Evolutionary conservation across 2,888 invertebrate genomes (phyloP).

Genomic region (Drosophila parthenogenetica): DNA sequence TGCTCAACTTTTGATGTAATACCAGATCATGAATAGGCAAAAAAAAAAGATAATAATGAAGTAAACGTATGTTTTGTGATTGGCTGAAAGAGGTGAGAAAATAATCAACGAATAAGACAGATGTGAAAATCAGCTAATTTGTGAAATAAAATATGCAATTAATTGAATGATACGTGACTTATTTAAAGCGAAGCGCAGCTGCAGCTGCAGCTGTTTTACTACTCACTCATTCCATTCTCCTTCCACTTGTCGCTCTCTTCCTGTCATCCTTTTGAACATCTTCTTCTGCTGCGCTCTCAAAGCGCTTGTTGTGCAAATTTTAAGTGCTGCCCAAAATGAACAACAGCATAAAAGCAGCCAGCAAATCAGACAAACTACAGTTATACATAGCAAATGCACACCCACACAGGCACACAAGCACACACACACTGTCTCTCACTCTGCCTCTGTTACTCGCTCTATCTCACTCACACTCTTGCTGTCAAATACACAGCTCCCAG

Average conservation of each 20-base stretch:
- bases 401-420: not conserved
- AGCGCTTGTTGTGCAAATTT: constrained; percentile 27
- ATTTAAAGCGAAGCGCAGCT: not conserved
- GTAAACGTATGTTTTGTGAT: not conserved
- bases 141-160: constrained; percentile 41
- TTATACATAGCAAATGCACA: not conserved
- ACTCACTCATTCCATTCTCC: not conserved
- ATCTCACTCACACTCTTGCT: not conserved
- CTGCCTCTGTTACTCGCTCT: too few relatives aligned
- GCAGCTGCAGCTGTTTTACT: not conserved
- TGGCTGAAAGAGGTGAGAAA: constrained; percentile 24
- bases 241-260: too few relatives aligned
- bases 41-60: constrained; percentile 7
- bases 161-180: constrained; percentile 48
- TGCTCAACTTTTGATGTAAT: constrained; percentile 20
- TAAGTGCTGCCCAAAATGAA: constrained; percentile 34
- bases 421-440: not conserved
- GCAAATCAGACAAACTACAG: constrained; percentile 10
- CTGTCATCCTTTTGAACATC: not conserved
- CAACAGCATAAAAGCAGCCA: constrained; percentile 22
- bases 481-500: constrained; percentile 20
- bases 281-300: not conserved
- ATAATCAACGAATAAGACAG: constrained; percentile 10
- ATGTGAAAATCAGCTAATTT: constrained; percentile 46
- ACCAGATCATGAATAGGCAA: constrained; percentile 35